Conservation (phyloP, 2,797 vertebrate species). For the Choloepus didactylus region DNA sequence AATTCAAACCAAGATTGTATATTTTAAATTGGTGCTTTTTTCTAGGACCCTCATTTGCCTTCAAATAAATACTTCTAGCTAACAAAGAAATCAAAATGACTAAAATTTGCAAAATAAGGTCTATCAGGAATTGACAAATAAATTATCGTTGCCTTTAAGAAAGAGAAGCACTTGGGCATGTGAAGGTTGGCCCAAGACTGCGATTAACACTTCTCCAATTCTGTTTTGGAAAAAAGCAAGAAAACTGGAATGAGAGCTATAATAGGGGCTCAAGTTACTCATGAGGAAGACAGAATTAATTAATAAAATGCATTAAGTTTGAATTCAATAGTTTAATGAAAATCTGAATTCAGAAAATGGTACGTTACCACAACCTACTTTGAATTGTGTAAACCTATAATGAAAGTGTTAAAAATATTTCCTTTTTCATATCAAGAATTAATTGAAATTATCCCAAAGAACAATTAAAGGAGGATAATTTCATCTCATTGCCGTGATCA, state of each 20-base stretch:
- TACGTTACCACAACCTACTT: background rate
- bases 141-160: background rate
- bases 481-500: background rate
- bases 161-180: background rate
- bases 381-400: background rate
- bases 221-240: background rate
- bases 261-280: background rate
- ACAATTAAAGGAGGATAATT: background rate
- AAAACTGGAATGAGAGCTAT: background rate
- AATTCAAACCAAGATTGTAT: background rate
- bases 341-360: constrained; percentile 28
- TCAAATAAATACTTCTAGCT: background rate
- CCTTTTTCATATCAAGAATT: background rate
- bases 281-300: background rate
- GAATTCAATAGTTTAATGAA: background rate
- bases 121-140: constrained; percentile 34
- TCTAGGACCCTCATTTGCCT: background rate
- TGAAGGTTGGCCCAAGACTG: background rate
- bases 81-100: constrained; percentile 37
- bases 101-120: background rate
- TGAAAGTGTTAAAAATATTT: background rate
- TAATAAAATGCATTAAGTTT: background rate
- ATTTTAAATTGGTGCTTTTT: constrained; percentile 20
- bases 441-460: constrained; percentile 53
- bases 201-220: background rate